phyloP scores from a whole-genome alignment of 1,140 invertebrate species.

The Neotoxoptera formosana region DNA sequence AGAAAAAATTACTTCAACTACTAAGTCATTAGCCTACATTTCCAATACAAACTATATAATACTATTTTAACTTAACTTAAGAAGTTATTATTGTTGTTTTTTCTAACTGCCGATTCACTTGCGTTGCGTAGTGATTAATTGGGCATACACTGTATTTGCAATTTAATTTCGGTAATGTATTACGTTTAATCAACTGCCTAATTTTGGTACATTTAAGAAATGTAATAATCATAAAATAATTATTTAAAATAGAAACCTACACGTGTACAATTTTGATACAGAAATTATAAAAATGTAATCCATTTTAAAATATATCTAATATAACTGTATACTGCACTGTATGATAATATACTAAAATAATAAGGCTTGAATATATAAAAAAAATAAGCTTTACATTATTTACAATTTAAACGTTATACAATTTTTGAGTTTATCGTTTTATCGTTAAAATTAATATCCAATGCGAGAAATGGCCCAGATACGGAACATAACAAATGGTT shows the following conservation, averaged over 20 bases:
- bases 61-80: background rate
- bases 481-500: too few relatives aligned
- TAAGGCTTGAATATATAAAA: too few relatives aligned
- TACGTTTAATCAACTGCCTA: background rate
- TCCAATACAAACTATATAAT: background rate
- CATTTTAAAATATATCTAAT: too few relatives aligned
- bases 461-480: too few relatives aligned
- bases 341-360: too few relatives aligned
- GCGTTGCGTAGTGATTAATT: background rate
- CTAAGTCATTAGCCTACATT: background rate
- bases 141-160: background rate
- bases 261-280: too few relatives aligned
- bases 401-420: too few relatives aligned
- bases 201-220: background rate
- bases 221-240: background rate
- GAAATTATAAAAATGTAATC: background rate
- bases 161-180: background rate
- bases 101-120: background rate
- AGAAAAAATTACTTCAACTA: background rate
- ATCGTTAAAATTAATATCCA: too few relatives aligned
- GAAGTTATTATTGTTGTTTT: background rate
- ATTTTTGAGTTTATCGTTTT: too few relatives aligned
- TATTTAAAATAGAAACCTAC: background rate
- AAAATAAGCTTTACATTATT: too few relatives aligned
- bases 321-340: too few relatives aligned